Evolutionary conservation across 2,113 vertebrate genomes (phyloP).

Genomic region (Malurus melanocephalus): DNA sequence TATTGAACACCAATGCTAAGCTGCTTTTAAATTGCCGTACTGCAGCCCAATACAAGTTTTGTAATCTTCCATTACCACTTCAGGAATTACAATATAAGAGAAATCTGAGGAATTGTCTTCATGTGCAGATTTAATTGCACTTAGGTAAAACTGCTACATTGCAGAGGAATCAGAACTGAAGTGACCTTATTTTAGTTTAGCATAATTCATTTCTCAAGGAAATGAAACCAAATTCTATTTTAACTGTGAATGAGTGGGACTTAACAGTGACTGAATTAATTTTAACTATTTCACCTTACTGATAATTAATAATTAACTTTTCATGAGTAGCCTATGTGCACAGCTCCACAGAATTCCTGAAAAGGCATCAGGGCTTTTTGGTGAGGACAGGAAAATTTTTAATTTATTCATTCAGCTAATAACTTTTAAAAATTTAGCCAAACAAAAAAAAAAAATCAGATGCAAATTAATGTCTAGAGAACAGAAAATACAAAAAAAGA

Average conservation of each 20-base stretch:
- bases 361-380: neutral
- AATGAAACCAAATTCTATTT: neutral
- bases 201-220: slow-evolving; percentile 1
- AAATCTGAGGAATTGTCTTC: neutral
- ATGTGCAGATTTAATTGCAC: neutral
- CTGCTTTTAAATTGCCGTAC: neutral
- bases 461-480: neutral
- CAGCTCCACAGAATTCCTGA: neutral
- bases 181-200: neutral
- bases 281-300: slow-evolving; percentile 10
- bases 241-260: neutral
- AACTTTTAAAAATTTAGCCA: neutral
- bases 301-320: slow-evolving; percentile 29
- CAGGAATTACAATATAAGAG: neutral
- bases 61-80: neutral
- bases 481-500: neutral
- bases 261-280: neutral
- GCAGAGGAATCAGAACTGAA: neutral
- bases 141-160: neutral
- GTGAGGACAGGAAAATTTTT: neutral
- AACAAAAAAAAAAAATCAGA: neutral
- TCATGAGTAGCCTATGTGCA: neutral
- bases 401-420: neutral
- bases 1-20: neutral
- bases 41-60: neutral